Evolutionary conservation across 2,888 invertebrate genomes (phyloP).

Genomic region (Pristionchus exspectatus): DNA sequence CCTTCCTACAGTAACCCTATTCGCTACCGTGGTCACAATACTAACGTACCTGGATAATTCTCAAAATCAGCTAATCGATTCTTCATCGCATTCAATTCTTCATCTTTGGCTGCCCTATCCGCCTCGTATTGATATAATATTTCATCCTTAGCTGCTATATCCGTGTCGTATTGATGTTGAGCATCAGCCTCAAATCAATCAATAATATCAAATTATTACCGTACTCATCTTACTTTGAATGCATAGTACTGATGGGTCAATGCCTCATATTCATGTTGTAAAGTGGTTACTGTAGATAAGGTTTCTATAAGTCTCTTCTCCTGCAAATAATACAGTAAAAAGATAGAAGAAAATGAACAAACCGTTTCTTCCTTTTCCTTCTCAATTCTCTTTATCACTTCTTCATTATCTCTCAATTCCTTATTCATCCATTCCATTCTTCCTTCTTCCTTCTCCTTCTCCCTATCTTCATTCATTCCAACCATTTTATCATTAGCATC

Average conservation of each 20-base stretch:
- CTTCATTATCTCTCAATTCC: slow-evolving; percentile 25
- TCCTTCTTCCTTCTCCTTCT: slow-evolving; percentile 36
- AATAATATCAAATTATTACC: background rate
- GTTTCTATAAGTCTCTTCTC: background rate
- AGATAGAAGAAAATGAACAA: background rate
- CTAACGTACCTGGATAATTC: slow-evolving; percentile 15
- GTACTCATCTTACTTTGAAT: background rate
- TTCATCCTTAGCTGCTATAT: background rate
- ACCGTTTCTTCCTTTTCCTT: background rate
- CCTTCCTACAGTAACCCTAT: background rate
- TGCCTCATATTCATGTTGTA: background rate
- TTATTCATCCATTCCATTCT: slow-evolving; percentile 21
- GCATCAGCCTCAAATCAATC: background rate
- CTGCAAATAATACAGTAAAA: background rate
- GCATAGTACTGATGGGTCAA: background rate
- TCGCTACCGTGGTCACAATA: background rate
- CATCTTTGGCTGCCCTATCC: background rate
- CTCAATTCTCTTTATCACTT: background rate
- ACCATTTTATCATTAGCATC: background rate
- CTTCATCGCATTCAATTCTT: background rate
- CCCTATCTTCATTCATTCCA: background rate
- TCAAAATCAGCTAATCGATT: background rate
- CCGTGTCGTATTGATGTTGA: background rate
- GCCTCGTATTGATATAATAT: background rate
- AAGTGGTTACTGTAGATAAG: background rate